phyloP scores from a whole-genome alignment of 35 echinoderm and acorn worm species.

The Apostichopus parvimensis region DNA sequence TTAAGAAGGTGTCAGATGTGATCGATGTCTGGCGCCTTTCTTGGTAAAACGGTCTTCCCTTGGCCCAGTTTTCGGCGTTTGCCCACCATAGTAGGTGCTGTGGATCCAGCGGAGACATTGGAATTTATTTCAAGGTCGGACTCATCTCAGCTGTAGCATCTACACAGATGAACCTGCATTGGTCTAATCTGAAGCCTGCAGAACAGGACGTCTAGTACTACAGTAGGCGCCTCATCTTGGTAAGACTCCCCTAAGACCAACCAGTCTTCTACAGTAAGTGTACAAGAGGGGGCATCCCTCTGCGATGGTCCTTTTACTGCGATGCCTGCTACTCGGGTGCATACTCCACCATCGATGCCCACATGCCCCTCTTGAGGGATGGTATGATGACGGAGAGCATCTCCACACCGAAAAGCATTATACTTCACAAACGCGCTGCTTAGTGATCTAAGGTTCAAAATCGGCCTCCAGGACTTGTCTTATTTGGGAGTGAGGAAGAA shows the following conservation, averaged over 20 bases:
- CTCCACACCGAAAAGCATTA: not conserved
- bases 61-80: not conserved
- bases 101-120: not conserved
- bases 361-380: not conserved
- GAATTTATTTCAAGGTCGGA: not conserved
- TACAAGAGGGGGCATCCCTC: not conserved
- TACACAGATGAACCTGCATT: not conserved
- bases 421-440: no score
- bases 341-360: not conserved
- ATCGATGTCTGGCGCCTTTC: not conserved
- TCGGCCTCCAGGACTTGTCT: not conserved
- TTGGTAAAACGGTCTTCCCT: not conserved
- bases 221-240: not conserved
- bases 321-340: no score
- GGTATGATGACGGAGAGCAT: not conserved
- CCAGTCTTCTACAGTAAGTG: slow-evolving; percentile 10
- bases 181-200: not conserved
- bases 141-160: not conserved
- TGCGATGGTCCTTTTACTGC: no score
- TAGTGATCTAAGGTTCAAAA: not conserved
- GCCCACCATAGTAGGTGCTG: not conserved
- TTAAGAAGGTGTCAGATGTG: not conserved
- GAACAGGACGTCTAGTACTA: not conserved
- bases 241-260: not conserved
- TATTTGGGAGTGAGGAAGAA: not conserved